Percentiles rank a stretch among this genome's conserved stretches.
phyloP scores from a whole-genome alignment of 2,888 invertebrate genomes.

The Harpalus rufipes region DNA sequence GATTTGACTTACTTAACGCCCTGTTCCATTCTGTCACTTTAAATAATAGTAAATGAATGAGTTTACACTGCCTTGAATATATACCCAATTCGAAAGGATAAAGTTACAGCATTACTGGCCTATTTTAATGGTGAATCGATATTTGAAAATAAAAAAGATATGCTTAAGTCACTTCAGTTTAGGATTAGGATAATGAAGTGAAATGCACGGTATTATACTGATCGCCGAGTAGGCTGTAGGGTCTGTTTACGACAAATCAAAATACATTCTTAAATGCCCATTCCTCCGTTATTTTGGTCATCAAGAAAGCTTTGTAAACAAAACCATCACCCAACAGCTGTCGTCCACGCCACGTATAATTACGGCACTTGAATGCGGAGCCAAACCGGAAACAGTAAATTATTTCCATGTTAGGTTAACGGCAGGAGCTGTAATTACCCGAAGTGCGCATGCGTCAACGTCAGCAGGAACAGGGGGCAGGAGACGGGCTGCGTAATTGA shows the following conservation, averaged over 20 bases:
- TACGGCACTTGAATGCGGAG: slow-evolving; percentile 16
- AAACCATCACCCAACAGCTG: slow-evolving; percentile 6
- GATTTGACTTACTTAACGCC: neutral
- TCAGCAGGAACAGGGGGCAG: slow-evolving; percentile 13
- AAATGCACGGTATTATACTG: no score
- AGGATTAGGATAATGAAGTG: no score
- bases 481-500: slow-evolving; percentile 22
- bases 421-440: slow-evolving; percentile 41
- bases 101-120: no score
- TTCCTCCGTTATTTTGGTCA: neutral
- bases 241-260: no score
- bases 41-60: no score
- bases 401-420: slow-evolving; percentile 63
- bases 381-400: slow-evolving; percentile 59
- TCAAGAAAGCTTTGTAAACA: neutral
- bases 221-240: no score
- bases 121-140: no score
- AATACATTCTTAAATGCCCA: neutral
- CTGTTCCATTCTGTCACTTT: neutral
- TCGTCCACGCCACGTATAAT: slow-evolving; percentile 38
- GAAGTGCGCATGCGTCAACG: slow-evolving; percentile 39
- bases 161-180: no score
- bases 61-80: no score
- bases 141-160: no score
- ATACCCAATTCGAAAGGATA: no score